Conservation (phyloP, 1,140 invertebrate species). For the Zelostemma sp. region DNA sequence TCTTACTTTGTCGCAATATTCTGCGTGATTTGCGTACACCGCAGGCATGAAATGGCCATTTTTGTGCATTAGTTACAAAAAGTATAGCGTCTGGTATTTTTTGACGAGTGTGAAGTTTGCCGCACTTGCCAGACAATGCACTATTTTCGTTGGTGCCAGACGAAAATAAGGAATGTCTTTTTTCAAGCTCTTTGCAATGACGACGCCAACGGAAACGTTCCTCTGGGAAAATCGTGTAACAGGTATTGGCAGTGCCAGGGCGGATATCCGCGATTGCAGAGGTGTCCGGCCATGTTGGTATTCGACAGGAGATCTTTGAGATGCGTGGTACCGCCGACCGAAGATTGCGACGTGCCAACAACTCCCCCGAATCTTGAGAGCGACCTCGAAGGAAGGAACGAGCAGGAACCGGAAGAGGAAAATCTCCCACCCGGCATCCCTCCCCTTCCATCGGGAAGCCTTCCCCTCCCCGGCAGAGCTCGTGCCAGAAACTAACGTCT, state of each 20-base stretch:
- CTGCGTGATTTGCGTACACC: no score
- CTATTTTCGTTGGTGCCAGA: no score
- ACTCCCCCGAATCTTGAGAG: slow-evolving; percentile 73
- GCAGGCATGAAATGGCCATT: no score
- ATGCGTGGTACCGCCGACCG: slow-evolving; percentile 89
- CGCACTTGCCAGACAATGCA: no score
- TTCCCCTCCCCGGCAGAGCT: slow-evolving; percentile 57
- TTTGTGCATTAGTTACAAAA: no score
- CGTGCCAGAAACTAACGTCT: slow-evolving; percentile 59
- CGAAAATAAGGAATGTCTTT: slow-evolving; percentile 19
- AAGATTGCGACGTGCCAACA: slow-evolving; percentile 86
- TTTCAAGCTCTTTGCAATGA: slow-evolving; percentile 89
- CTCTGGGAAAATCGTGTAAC: slow-evolving; percentile 90
- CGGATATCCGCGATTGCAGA: slow-evolving; percentile 89
- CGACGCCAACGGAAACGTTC: slow-evolving; percentile 84
- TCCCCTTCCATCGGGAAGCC: slow-evolving; percentile 59
- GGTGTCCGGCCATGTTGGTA: slow-evolving; percentile 91
- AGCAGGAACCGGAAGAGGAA: slow-evolving; percentile 66
- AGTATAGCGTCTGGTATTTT: no score
- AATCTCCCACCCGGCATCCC: slow-evolving; percentile 65
- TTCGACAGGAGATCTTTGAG: slow-evolving; percentile 86
- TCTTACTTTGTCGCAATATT: no score
- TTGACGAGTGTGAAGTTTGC: no score
- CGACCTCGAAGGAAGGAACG: slow-evolving; percentile 61
- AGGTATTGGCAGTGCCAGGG: slow-evolving; percentile 95